Evolutionary conservation across 2,113 vertebrate genomes (phyloP).

Genomic region (Pelmatolapia mariae): DNA sequence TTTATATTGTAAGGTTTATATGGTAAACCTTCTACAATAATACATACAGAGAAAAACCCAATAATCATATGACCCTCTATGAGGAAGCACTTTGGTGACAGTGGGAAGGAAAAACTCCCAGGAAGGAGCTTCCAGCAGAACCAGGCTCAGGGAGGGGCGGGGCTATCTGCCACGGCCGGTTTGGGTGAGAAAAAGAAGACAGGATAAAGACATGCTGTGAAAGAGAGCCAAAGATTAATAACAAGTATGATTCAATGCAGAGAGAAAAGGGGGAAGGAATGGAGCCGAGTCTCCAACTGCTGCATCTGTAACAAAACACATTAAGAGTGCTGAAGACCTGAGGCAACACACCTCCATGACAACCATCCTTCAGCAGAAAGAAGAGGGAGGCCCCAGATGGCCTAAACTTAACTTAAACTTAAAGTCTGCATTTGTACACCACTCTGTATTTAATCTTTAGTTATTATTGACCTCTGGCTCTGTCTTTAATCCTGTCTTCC

Average conservation of each 20-base stretch:
- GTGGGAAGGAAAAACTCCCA: background rate
- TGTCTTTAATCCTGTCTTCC: background rate
- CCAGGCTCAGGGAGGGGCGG: background rate
- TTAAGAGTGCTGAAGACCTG: background rate
- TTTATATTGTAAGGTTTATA: rapidly evolving
- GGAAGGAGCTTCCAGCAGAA: rapidly evolving
- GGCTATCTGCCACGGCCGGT: background rate
- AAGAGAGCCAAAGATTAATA: rapidly evolving
- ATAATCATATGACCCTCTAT: rapidly evolving
- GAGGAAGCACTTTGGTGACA: rapidly evolving
- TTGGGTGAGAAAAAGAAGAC: rapidly evolving
- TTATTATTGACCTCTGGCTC: background rate
- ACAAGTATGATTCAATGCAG: rapidly evolving
- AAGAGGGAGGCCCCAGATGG: background rate
- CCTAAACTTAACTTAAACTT: background rate
- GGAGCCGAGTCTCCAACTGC: rapidly evolving
- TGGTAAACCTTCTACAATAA: too few relatives aligned
- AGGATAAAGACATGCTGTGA: background rate
- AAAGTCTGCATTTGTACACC: background rate
- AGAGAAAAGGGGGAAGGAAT: background rate
- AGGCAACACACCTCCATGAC: background rate
- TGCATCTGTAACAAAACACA: rapidly evolving
- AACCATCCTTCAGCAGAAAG: background rate
- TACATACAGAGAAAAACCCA: rapidly evolving
- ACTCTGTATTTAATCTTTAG: rapidly evolving